Conservation (phyloP, 2,888 invertebrate genomes). For the Sminthurinus aureus region DNA sequence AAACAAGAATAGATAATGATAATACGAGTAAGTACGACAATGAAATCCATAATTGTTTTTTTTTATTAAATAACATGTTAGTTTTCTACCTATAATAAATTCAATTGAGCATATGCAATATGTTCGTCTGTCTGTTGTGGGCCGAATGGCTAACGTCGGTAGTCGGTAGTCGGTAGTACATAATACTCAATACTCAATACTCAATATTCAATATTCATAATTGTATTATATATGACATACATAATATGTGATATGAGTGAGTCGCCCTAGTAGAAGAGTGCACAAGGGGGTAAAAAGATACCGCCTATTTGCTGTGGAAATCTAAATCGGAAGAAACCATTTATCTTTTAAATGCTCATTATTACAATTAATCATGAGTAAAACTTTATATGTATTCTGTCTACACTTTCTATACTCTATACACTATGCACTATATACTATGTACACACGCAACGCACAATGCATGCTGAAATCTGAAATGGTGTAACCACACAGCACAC, state of each 20-base stretch:
- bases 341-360: background rate
- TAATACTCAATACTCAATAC: background rate
- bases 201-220: too few species aligned
- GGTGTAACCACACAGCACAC: too few species aligned
- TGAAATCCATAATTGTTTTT: background rate
- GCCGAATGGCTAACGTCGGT: background rate
- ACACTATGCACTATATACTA: background rate
- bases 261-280: too few species aligned
- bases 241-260: too few species aligned
- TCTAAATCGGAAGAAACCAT: background rate
- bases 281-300: too few species aligned
- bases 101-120: too few species aligned
- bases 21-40: background rate
- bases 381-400: background rate
- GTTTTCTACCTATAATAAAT: background rate
- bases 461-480: background rate
- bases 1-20: background rate
- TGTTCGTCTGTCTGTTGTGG: background rate
- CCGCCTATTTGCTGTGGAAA: background rate
- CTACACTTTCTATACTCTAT: too few species aligned
- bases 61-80: background rate
- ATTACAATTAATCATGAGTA: background rate
- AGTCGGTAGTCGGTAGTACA: background rate
- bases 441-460: background rate
- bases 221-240: too few species aligned